A percentile compares a stretch with the other conserved stretches of the same genome.
Conservation (phyloP, 2,797 vertebrate species). For the Neosilurus hyrtlii region DNA sequence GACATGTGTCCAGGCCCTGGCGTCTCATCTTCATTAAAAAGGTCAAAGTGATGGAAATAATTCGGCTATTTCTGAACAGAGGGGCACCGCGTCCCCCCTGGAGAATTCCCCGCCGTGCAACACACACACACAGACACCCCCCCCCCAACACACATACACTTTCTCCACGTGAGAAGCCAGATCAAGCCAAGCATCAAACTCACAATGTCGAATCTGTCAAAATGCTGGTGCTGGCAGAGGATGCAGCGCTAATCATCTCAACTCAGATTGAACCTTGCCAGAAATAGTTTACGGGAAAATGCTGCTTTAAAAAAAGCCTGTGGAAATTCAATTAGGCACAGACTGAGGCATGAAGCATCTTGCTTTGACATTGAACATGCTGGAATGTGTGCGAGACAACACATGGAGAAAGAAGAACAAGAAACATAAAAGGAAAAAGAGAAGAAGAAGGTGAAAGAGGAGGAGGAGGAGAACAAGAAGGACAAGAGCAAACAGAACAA, state of each 20-base stretch:
- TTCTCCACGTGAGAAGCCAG: conserved; percentile 34
- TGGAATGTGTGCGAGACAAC: neutral
- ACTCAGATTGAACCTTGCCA: conserved; percentile 31
- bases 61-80: conserved; percentile 54
- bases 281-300: conserved; percentile 40
- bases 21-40: conserved; percentile 52
- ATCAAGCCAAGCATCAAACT: conserved; percentile 28
- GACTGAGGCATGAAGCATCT: neutral
- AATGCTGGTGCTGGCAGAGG: conserved; percentile 28
- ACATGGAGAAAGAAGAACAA: neutral
- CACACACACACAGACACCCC: neutral
- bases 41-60: conserved; percentile 57
- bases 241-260: conserved; percentile 35
- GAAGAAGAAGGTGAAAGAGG: too few species aligned
- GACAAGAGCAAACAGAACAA: neutral
- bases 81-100: conserved; percentile 44
- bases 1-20: conserved; percentile 34
- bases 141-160: neutral
- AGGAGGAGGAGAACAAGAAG: too few species aligned
- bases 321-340: conserved; percentile 29
- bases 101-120: conserved; percentile 29
- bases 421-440: neutral
- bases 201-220: conserved; percentile 9
- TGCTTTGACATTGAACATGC: neutral
- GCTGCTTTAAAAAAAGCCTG: conserved; percentile 33